Evolutionary conservation across 2,888 invertebrate species (phyloP), one percentile per base, ranked within the genome.

Genomic region (Parnassius orleans): DNA sequence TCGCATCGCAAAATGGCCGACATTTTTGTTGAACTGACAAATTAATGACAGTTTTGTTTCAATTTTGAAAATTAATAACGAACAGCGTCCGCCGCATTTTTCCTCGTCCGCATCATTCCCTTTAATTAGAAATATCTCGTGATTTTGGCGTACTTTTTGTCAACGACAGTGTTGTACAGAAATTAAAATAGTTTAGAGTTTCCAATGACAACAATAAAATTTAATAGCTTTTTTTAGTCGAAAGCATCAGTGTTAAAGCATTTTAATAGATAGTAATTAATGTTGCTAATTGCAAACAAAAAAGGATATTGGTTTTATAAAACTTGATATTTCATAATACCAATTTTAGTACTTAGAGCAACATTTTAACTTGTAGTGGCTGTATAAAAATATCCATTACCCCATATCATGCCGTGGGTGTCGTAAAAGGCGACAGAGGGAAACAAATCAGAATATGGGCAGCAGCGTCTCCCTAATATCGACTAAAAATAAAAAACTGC

Each of bases 91-190:
- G 69, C 66, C 74, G 76, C 74, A 82, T 86, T 83, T 83, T 84
- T 84, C 80, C 76, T 68, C 77, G 78, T 72, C 79, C 77, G 60
- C 57, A 64, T 68, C 67, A 59, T 73, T 68, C 67, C 74, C 72
- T 80, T 80, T 89, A 90, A 90, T 91, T 90, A 88, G 85, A 89
- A 90, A 89, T 90, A 87, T 88, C 89, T 87, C 70, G 74, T 74
- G 77, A 86, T 86, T 82, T 83, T 70, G 71, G 69, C 75, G 80
- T 50, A 50, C 83, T 82, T 82, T 81, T 79, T 75, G 66, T 65
- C 57, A 60, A 57, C 69, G 67, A 52, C 54, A 19, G 56, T 52
- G 63, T 63, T 56, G 59, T 42, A 48, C 44, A 51, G 54, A 61
- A 64, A 64, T 64, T 63, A 63, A 63, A 63, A 63, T 60, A 63